Evolutionary conservation across 1,140 invertebrate genomes (phyloP).

Genomic region (Geopemphigus sp.): DNA sequence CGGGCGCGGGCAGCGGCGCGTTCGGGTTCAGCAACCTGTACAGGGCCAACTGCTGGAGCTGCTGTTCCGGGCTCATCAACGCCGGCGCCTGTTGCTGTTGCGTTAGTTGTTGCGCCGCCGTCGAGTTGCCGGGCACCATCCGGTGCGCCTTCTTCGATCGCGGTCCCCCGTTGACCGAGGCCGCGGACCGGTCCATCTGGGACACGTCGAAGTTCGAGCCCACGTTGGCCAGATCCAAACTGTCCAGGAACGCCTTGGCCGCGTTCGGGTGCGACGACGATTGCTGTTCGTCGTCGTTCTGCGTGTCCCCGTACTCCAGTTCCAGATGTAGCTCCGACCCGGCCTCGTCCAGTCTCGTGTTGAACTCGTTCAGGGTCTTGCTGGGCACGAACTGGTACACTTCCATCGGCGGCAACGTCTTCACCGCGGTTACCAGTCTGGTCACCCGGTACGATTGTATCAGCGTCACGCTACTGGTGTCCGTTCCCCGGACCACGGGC

Average conservation of each 20-base stretch:
- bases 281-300: slow-evolving; percentile 59
- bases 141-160: slow-evolving; percentile 62
- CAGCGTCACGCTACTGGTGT: slow-evolving; percentile 73
- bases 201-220: slow-evolving; percentile 69
- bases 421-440: slow-evolving; percentile 78
- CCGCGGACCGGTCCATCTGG: slow-evolving; percentile 63
- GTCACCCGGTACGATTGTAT: slow-evolving; percentile 86
- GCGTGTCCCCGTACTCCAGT: slow-evolving; percentile 78
- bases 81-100: slow-evolving; percentile 2
- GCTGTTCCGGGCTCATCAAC: slow-evolving; percentile 70
- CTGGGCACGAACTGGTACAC: slow-evolving; percentile 82
- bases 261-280: slow-evolving; percentile 57
- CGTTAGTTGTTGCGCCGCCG: slow-evolving; percentile 13
- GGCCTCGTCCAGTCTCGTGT: slow-evolving; percentile 80
- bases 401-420: slow-evolving; percentile 81
- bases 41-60: slow-evolving; percentile 69
- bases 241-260: slow-evolving; percentile 61
- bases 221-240: slow-evolving; percentile 65
- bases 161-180: slow-evolving; percentile 58
- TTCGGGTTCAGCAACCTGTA: slow-evolving; percentile 70
- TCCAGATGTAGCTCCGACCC: slow-evolving; percentile 81
- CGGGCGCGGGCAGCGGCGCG: slow-evolving; percentile 60
- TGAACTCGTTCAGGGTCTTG: slow-evolving; percentile 84
- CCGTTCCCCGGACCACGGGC: slow-evolving; percentile 71
- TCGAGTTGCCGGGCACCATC: slow-evolving; percentile 15